Evolutionary conservation across 2,797 vertebrate genomes (phyloP), one percentile per base, ranked within the genome.

Genomic region (Hapalemur alaotrensis): DNA sequence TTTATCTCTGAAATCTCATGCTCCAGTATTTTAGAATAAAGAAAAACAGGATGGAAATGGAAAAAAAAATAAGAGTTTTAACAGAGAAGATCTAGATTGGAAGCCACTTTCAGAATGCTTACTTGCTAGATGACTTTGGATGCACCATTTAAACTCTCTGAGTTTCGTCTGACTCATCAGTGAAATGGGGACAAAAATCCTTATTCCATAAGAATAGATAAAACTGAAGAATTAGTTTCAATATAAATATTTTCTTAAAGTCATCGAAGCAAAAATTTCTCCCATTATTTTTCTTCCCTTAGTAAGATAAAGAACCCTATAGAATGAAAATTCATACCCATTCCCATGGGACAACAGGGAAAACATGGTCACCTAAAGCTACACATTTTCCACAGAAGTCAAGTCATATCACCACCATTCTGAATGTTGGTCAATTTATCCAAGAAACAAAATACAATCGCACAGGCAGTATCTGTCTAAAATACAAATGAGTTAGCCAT

Each of bases 181-280:
- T 41, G 92, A 81, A 83, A 67, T 41, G 20, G 46, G 32, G 5
- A 67, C 23, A 76, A 92, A 69, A 76, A 80, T 80, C 59, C 20
- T 72, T 86, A 25, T 12, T 59, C 59, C 46, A 70, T n/a, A 65
- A 85, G 32, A 80, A 79, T 25, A 89, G 38, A 3, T 25, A 75
- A 95, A 82, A 84, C n/a, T 65, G 6, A 95, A 86, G 43, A 83
- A 75, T 65, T 10, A 88, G 13, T 50, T 96, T 9, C 9, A 84
- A 7, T 2, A 50, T 89, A 82, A 95, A 93, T 92, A 67, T 73
- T 80, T 95, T 87, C 38, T 72, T 88, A 50, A 93, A 67, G 46
- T 61, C 2, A 48, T 22, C 41, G 25, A 90, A 87, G 46, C 12
- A 72, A 94, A 93, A 82, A 12, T 5, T 20, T 69, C 32, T 70